Evolutionary conservation across 2,888 invertebrate genomes (phyloP).

Genomic region (Drosophila colorata): DNA sequence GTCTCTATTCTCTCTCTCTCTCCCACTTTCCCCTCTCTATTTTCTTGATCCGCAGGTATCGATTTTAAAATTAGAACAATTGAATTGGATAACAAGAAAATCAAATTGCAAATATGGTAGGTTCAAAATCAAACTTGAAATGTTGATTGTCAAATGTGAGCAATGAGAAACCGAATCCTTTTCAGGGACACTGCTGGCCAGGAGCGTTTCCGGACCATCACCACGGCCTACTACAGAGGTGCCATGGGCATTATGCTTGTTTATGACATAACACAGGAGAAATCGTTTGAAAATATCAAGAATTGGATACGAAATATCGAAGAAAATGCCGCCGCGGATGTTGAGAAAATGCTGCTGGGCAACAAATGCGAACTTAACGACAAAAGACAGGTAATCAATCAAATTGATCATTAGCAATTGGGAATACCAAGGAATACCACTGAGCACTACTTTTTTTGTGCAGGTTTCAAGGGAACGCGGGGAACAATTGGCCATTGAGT

Average conservation of each 20-base stretch:
- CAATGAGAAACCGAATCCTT: conserved; percentile 3
- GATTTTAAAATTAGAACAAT: conserved; percentile 99
- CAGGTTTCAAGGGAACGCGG: conserved; percentile 97
- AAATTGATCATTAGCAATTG: neutral
- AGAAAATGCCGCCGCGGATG: conserved; percentile 99
- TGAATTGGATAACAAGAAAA: conserved; percentile 99
- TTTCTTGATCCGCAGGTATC: conserved; percentile 91
- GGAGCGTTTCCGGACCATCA: conserved; percentile 99
- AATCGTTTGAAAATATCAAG: conserved; percentile 99
- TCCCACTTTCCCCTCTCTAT: conserved; percentile 28
- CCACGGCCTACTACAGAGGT: conserved; percentile 99
- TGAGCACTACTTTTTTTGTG: conserved; percentile 5
- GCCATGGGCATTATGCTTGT: conserved; percentile 99
- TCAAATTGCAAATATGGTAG: conserved; percentile 99
- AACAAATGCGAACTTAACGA: conserved; percentile 99
- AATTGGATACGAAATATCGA: conserved; percentile 99
- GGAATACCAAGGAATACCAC: neutral
- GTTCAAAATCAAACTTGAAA: conserved; percentile 68
- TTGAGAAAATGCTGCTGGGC: conserved; percentile 99
- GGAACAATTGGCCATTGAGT: conserved; percentile 98
- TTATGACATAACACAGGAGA: conserved; percentile 99
- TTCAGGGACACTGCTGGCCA: conserved; percentile 99
- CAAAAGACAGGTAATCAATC: conserved; percentile 92
- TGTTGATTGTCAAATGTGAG: neutral
- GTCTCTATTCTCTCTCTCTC: conserved; percentile 25